Evolutionary conservation across 2,797 vertebrate genomes (phyloP), one percentile per base, ranked within the genome.

Genomic region (Argya squamiceps): DNA sequence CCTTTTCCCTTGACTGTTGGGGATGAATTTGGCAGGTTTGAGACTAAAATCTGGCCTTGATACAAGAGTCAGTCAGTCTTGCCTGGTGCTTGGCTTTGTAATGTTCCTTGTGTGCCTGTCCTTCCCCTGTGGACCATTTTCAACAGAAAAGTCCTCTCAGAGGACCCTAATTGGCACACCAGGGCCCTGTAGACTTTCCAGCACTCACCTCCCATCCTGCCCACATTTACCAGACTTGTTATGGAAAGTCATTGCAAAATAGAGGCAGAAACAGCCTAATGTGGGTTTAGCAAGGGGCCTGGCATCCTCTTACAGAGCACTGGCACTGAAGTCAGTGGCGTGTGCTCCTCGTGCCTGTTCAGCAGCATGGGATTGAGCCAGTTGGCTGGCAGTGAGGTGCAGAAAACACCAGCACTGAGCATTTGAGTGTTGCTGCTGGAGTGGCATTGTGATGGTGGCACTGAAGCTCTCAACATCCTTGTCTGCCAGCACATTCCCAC

Each of bases 81-180:
- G 1, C 9, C 7, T 37, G 10, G 9, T 64, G 30, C 43, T 70
- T 64, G 62, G 39, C 30, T 27, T 22, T 0, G 0, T 22, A 24
- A 39, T 32, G 15, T 15, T 67, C 37, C 34, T 9, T 19, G 14
- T 22, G 3, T 47, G 58, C 34, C 49, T 3, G 10, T 63, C 34
- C 27, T 90, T 62, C 8, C 47, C 8, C 11, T 8, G 10, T 12
- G 14, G 37, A 62, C 9, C 50, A 44, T 3, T 87, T 94, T 37
- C 82, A 92, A 44, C 4, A 41, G 27, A 29, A 55, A 80, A 71
- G 58, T 37, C 16, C 14, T 24, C 37, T 62, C 21, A 23, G 65
- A 49, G 34, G 29, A 78, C 16, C 32, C 47, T 78, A 68, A 75
- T 12, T 71, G 36, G 16, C 55, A 58, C 73, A 88, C 46, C 69